Percentiles rank a stretch among this genome's conserved stretches.
phyloP scores from a whole-genome alignment of 2,888 invertebrate species.

The Xylota segnis region DNA sequence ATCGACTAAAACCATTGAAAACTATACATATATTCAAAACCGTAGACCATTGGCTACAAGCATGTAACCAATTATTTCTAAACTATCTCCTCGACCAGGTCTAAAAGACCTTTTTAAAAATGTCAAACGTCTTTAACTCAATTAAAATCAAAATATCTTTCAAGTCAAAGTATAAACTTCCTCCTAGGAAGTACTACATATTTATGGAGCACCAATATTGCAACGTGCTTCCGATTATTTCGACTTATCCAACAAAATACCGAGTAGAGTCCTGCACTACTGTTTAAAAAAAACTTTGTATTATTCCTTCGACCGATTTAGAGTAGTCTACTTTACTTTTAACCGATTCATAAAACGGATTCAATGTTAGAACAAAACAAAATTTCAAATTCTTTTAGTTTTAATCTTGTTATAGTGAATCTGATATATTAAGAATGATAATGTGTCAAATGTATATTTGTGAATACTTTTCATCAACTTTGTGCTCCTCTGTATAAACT shows the following conservation, averaged over 20 bases:
- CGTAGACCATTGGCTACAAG: too few relatives aligned
- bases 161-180: too few relatives aligned
- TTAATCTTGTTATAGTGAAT: constrained; percentile 27
- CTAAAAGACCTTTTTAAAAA: too few relatives aligned
- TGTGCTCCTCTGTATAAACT: constrained; percentile 64
- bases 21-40: too few relatives aligned
- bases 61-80: too few relatives aligned
- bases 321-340: constrained; percentile 8
- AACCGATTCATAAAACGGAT: constrained; percentile 38
- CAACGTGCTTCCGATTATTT: too few relatives aligned
- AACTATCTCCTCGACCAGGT: too few relatives aligned
- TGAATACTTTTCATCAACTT: constrained; percentile 61
- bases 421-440: constrained; percentile 61
- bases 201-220: too few relatives aligned
- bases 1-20: too few relatives aligned
- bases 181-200: too few relatives aligned
- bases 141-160: too few relatives aligned
- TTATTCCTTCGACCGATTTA: constrained; percentile 1
- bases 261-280: neutral
- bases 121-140: too few relatives aligned
- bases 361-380: constrained; percentile 27
- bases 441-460: constrained; percentile 67
- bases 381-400: constrained; percentile 26
- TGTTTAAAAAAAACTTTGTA: neutral
- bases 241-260: neutral